These are phyloP conservation scores for Rhopalosiphum maidis DNA, from an alignment of 1,140 invertebrate species.

Conservation along the genomic window DNA sequence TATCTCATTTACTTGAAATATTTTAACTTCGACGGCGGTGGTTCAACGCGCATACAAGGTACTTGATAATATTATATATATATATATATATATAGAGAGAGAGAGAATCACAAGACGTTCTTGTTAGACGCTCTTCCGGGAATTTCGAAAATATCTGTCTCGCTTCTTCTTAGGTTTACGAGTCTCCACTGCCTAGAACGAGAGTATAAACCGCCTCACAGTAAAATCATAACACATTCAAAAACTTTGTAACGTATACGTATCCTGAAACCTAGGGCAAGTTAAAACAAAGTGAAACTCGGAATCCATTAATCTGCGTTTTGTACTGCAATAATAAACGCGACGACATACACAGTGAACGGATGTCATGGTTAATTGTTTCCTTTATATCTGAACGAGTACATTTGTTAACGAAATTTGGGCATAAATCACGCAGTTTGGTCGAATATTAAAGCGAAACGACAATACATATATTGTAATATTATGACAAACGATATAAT, in stretches of 20 bases:
- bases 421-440: not conserved
- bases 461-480: not conserved
- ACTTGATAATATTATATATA: not conserved
- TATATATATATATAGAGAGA: too few species aligned
- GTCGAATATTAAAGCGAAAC: not conserved
- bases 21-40: too few species aligned
- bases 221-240: not conserved
- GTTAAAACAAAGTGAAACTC: slow-evolving; percentile 9
- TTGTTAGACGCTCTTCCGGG: not conserved
- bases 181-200: not conserved
- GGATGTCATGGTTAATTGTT: slow-evolving; percentile 7
- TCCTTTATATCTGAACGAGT: slow-evolving; percentile 16
- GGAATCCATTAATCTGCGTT: not conserved
- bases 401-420: slow-evolving; percentile 14
- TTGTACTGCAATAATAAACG: not conserved
- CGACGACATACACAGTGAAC: not conserved
- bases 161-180: not conserved
- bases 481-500: not conserved
- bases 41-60: too few species aligned
- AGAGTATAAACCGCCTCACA: not conserved
- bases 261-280: not conserved
- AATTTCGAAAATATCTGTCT: not conserved
- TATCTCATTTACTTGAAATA: too few species aligned
- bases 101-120: not conserved
- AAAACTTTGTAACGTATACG: not conserved